phyloP scores from a whole-genome alignment of 2,113 vertebrate genomes.

The Coracopsis vasa region DNA sequence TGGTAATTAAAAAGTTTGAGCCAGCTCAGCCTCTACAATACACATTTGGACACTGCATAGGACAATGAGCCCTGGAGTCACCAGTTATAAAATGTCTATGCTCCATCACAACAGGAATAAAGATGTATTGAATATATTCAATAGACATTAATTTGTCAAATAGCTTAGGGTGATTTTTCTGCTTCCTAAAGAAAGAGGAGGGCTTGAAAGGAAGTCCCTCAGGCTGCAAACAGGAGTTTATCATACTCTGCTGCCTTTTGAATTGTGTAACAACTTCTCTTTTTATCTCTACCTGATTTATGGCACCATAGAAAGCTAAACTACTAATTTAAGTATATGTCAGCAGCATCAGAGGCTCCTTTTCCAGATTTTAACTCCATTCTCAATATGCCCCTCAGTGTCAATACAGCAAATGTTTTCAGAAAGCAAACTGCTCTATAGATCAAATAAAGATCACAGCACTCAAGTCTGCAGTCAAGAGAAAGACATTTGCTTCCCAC shows the following conservation, averaged over 20 bases:
- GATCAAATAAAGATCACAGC: not conserved
- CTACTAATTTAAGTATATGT: not conserved
- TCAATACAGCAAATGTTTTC: not conserved
- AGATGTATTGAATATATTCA: not conserved
- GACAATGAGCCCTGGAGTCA: not conserved
- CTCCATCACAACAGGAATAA: not conserved
- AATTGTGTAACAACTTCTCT: not conserved
- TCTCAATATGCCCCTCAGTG: not conserved
- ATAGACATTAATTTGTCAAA: not conserved
- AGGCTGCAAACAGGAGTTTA: slow-evolving; percentile 6
- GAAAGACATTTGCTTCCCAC: slow-evolving; percentile 57
- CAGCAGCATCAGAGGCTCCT: not conserved
- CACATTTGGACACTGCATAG: not conserved
- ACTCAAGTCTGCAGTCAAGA: slow-evolving; percentile 17
- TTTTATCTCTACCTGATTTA: slow-evolving; percentile 38
- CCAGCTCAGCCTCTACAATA: not conserved
- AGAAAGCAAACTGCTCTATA: slow-evolving; percentile 21
- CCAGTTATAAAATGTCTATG: not conserved
- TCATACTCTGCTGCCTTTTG: slow-evolving; percentile 7
- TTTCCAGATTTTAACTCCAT: not conserved
- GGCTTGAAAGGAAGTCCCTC: not conserved
- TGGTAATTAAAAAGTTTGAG: not conserved
- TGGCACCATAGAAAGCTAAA: not conserved
- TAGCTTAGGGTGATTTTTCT: not conserved
- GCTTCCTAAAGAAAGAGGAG: not conserved